A percentile compares a stretch with the other conserved stretches of the same genome.
These are phyloP conservation scores for Aplidium turbinatum DNA, from an alignment of 23 tunicate genomes.

Conservation along the genomic window DNA sequence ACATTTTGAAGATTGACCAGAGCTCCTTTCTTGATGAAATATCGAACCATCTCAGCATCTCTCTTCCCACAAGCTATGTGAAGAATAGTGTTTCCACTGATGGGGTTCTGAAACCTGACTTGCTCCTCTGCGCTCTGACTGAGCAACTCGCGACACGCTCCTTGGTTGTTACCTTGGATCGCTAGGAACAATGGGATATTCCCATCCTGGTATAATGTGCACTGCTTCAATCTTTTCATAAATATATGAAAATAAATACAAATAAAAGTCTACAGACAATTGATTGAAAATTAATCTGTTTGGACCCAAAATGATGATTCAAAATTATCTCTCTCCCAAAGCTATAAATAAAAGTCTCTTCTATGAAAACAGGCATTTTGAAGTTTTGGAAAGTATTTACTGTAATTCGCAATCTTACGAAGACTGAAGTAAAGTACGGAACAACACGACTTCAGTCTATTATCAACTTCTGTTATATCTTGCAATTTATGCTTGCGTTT, in stretches of 20 bases:
- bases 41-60: conserved; percentile 84
- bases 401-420: too few species aligned
- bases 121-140: conserved; percentile 63
- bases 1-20: conserved; percentile 75
- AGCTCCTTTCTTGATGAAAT: conserved; percentile 61
- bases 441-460: too few species aligned
- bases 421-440: too few species aligned
- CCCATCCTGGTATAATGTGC: conserved; percentile 51
- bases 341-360: too few species aligned
- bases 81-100: conserved; percentile 54
- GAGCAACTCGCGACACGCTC: conserved; percentile 76
- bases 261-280: neutral
- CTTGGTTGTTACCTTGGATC: conserved; percentile 80
- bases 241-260: neutral
- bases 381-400: too few species aligned
- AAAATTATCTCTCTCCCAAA: too few species aligned
- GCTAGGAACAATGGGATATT: conserved; percentile 79
- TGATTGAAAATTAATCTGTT: conserved; percentile 44
- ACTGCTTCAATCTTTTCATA: neutral
- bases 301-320: too few species aligned
- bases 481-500: too few species aligned
- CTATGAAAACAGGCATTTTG: too few species aligned
- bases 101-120: conserved; percentile 59
- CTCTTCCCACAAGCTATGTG: conserved; percentile 79
- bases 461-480: too few species aligned